Evolutionary conservation across 2,797 vertebrate species (phyloP).

Genomic region (Microtus californicus): DNA sequence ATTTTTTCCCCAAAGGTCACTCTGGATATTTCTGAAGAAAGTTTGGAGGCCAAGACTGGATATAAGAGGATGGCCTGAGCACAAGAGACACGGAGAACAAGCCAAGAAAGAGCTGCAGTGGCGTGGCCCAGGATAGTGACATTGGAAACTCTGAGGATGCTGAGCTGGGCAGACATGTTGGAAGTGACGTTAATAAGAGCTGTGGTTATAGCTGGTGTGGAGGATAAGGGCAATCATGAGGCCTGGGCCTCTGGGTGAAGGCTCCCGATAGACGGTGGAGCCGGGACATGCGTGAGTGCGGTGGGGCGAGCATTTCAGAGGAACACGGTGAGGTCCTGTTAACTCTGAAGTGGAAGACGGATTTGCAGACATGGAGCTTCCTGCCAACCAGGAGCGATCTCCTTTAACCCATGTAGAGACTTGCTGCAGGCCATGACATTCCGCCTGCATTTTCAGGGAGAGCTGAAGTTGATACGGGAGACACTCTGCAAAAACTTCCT

Average conservation of each 20-base stretch:
- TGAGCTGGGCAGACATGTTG: not conserved
- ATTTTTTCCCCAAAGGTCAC: not conserved
- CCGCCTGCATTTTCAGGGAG: not conserved
- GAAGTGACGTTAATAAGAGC: not conserved
- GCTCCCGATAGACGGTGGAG: fast-evolving
- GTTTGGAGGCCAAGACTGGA: not conserved
- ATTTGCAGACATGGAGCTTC: not conserved
- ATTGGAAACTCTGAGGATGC: not conserved
- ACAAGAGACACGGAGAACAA: not conserved
- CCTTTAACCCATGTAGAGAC: not conserved
- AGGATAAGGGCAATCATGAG: not conserved
- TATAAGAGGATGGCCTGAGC: not conserved
- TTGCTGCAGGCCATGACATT: not conserved
- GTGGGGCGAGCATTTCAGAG: no score
- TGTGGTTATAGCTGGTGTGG: not conserved
- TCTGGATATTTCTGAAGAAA: not conserved
- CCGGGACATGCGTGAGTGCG: not conserved
- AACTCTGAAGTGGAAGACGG: not conserved
- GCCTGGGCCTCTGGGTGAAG: no score
- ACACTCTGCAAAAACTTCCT: not conserved
- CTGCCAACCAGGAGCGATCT: not conserved
- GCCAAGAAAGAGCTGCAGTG: not conserved
- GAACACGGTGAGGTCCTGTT: not conserved
- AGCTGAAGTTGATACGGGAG: not conserved
- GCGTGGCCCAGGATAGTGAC: not conserved